Base-by-base conservation (phyloP, 2,888 invertebrate genomes). In the Heliconius hortense region DNA sequence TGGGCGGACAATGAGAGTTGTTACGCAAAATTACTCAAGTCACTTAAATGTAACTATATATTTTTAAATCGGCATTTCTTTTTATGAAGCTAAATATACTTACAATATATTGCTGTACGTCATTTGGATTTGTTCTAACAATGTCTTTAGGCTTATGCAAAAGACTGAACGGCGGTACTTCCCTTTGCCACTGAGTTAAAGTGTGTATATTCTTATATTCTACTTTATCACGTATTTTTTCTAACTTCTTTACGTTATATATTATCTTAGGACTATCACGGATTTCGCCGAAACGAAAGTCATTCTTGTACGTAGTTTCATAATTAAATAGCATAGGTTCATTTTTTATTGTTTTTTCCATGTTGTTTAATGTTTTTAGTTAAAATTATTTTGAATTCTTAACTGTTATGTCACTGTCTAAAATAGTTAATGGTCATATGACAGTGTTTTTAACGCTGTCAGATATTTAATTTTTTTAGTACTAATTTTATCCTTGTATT, bases 161-260 rank as follows among this genome's bases (percentile, higher is more conserved):
- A 28, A 84, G 64, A 67, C 82, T 80, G 26, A 86, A 84, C 0
- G 84, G 84, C 0, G 86, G 77, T 18, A 76, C 73, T 0, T 79
- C 75, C 4, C 69, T 76, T n/a, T 79, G 84, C 84, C 84, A 86
- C 0, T 82, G 80, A 0, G 78, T 79, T 73, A 89, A 43, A 1
- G 87, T 82, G 18, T 87, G 82, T 0, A 82, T 18, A 53, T 85
- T 79, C 70, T 83, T 88, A 72, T 84, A 59, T 11, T 82, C 82
- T 2, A 77, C 70, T 11, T 70, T 72, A 18, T 73, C 71, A 2
- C 75, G 74, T 35, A 75, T 81, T 0, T 68, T n/a, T 13, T 77
- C 73, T 4, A 18, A 60, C 0, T 76, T 71, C 63, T 82, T 85
- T 21, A 70, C 59, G 48, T 80, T 78, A 67, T 84, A 85, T 1